phyloP scores from a whole-genome alignment of 1,140 invertebrate genomes.

The Drosophila sp. region DNA sequence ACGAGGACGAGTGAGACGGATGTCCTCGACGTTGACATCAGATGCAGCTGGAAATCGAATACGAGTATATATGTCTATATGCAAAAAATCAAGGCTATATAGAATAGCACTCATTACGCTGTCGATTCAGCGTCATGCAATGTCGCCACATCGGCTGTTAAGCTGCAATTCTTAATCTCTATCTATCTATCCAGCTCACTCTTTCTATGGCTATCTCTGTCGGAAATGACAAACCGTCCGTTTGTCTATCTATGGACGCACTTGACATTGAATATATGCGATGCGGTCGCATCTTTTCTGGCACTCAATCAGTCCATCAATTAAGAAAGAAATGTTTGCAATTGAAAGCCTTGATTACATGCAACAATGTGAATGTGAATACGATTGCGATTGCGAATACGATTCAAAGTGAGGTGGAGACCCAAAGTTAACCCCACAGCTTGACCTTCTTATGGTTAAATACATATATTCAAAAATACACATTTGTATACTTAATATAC shows the following conservation, averaged over 20 bases:
- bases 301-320: conserved; percentile 67
- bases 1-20: conserved; percentile 20
- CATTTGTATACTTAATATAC: no score
- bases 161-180: conserved; percentile 2
- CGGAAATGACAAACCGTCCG: conserved; percentile 4
- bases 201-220: not conserved
- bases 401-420: conserved; percentile 38
- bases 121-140: conserved; percentile 9
- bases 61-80: no score
- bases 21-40: conserved; percentile 20
- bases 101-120: not conserved
- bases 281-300: conserved; percentile 38
- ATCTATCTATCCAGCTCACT: not conserved
- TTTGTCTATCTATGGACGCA: conserved; percentile 24
- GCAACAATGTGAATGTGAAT: conserved; percentile 23
- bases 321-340: conserved; percentile 51
- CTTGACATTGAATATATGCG: conserved; percentile 66
- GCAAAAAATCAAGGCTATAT: no score
- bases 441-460: conserved; percentile 49
- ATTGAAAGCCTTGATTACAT: conserved; percentile 52
- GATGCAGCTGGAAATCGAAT: conserved; percentile 16
- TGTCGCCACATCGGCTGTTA: conserved; percentile 24
- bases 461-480: conserved; percentile 8
- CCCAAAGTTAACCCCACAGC: conserved; percentile 46
- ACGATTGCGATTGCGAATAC: conserved; percentile 3